These are phyloP conservation scores for Nomada hirtipes DNA, from an alignment of 2,888 invertebrate genomes.

Conservation along the genomic window DNA sequence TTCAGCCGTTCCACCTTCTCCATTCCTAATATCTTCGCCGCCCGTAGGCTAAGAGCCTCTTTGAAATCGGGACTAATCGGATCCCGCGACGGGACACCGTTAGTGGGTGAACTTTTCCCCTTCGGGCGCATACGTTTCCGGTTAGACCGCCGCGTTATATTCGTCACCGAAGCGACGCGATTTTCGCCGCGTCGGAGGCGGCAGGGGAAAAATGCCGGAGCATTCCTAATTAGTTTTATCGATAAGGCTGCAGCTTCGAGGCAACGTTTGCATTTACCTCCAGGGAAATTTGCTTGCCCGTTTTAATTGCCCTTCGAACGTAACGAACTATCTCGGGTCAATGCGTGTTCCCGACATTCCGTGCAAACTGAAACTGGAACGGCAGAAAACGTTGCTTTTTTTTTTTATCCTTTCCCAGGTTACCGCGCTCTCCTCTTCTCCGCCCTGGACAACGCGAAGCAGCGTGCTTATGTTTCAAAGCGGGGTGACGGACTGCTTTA, in stretches of 20 bases:
- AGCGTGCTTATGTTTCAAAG: conserved; percentile 5
- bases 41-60: conserved; percentile 18
- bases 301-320: not conserved
- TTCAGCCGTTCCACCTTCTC: conserved; percentile 23
- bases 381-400: not conserved
- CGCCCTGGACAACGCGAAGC: not conserved
- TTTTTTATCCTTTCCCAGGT: not conserved
- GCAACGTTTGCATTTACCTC: too few species aligned
- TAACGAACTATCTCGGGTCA: too few species aligned
- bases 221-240: too few species aligned
- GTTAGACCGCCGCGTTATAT: conserved; percentile 7
- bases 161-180: too few species aligned
- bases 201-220: too few species aligned
- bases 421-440: not conserved
- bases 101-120: conserved; percentile 34
- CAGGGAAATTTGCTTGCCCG: not conserved
- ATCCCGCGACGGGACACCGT: conserved; percentile 48
- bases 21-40: not conserved
- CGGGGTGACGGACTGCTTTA: not conserved
- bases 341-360: not conserved
- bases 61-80: conserved; percentile 54
- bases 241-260: too few species aligned
- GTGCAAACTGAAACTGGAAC: not conserved
- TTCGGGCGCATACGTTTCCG: conserved; percentile 5
- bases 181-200: too few species aligned